phyloP scores from a whole-genome alignment of 2,797 vertebrate species.

The Salmo trutta region DNA sequence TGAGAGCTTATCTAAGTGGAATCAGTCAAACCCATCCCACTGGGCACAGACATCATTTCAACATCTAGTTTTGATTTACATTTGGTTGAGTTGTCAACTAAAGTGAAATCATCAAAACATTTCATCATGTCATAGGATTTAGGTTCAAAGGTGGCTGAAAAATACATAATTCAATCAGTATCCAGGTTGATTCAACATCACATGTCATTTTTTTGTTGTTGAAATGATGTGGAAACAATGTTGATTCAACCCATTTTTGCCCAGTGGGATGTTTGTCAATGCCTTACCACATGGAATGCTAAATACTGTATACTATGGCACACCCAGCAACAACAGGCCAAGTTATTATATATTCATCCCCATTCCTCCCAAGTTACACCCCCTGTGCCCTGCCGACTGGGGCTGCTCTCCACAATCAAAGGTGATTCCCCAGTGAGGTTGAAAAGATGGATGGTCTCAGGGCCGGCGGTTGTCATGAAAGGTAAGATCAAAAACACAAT shows the following conservation, averaged over 20 bases:
- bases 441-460: conserved; percentile 62
- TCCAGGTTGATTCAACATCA: background rate
- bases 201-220: too few relatives aligned
- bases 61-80: too few relatives aligned
- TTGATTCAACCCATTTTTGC: too few relatives aligned
- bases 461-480: conserved; percentile 64
- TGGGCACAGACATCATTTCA: too few relatives aligned
- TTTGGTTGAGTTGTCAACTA: too few relatives aligned
- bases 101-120: too few relatives aligned
- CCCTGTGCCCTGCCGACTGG: conserved; percentile 24
- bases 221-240: too few relatives aligned
- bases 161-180: too few relatives aligned
- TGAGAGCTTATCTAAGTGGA: conserved; percentile 3
- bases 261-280: background rate
- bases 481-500: conserved; percentile 67
- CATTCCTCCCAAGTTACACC: conserved; percentile 27
- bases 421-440: conserved; percentile 49
- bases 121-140: too few relatives aligned
- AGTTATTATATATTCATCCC: conserved; percentile 35
- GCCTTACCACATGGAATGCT: background rate
- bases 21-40: background rate
- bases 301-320: background rate
- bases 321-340: background rate
- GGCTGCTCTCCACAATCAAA: conserved; percentile 43
- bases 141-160: too few relatives aligned